Evolutionary conservation across 2,888 invertebrate species (phyloP).

Genomic region (Ectemnius continuus): DNA sequence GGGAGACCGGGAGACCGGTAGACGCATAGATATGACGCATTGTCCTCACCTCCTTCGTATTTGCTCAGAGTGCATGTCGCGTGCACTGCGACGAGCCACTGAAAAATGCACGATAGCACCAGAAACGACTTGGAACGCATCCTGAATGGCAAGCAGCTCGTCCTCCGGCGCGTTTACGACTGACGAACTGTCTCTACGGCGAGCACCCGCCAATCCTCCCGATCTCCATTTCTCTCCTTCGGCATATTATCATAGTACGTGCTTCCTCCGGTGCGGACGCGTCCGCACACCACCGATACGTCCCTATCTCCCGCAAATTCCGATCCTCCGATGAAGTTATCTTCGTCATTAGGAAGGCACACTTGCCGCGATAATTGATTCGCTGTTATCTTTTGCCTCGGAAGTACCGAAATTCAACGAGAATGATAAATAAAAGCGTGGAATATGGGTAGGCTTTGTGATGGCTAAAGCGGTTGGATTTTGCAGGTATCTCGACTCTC

Average conservation of each 20-base stretch:
- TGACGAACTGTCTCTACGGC: constrained; percentile 16
- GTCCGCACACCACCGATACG: constrained; percentile 33
- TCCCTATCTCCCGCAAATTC: constrained; percentile 36
- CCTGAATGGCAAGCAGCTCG: constrained; percentile 20
- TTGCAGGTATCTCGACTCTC: constrained; percentile 88
- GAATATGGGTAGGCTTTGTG: too few species aligned
- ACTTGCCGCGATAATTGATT: too few species aligned
- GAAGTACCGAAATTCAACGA: too few species aligned
- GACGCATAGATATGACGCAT: constrained; percentile 14
- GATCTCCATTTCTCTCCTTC: constrained; percentile 7
- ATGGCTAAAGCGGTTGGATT: constrained; percentile 17
- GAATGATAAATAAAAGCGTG: too few species aligned
- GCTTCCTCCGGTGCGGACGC: constrained; percentile 15
- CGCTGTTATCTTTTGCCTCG: too few species aligned
- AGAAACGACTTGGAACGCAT: constrained; percentile 46
- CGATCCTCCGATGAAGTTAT: constrained; percentile 23
- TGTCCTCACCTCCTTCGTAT: constrained; percentile 61
- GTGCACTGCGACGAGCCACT: constrained; percentile 29
- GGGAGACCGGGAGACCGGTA: neutral
- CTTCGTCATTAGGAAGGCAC: too few species aligned
- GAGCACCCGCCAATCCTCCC: neutral
- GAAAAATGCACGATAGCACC: constrained; percentile 45
- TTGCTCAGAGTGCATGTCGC: constrained; percentile 58
- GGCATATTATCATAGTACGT: constrained; percentile 44
- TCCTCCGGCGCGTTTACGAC: constrained; percentile 27